Evolutionary conservation across 2,113 vertebrate genomes (phyloP).

Genomic region (Ochotona princeps): DNA sequence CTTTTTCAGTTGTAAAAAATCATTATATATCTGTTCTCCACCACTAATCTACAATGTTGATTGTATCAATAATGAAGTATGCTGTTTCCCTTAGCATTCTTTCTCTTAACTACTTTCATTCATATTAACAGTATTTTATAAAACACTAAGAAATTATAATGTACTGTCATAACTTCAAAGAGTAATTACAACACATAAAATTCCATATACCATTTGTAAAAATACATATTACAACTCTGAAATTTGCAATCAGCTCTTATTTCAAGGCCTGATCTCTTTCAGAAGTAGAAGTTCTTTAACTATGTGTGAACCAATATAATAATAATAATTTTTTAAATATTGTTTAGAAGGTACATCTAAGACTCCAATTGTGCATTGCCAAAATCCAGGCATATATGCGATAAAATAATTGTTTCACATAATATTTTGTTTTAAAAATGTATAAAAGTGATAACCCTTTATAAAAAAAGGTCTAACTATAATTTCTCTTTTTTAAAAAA

Average conservation of each 20-base stretch:
- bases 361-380: constrained; percentile 13
- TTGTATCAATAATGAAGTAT: background rate
- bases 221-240: constrained; percentile 3
- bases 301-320: constrained; percentile 6
- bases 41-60: background rate
- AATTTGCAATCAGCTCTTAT: constrained; percentile 49
- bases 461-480: constrained; percentile 37
- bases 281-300: constrained; percentile 45
- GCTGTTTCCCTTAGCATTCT: background rate
- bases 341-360: constrained; percentile 37
- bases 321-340: constrained; percentile 26
- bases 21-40: constrained; percentile 1
- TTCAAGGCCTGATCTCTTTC: background rate
- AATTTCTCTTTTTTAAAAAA: constrained; percentile 50
- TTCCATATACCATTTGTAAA: constrained; percentile 45
- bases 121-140: background rate
- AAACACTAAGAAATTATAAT: background rate
- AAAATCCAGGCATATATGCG: background rate
- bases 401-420: constrained; percentile 49
- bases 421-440: constrained; percentile 61
- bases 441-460: constrained; percentile 44
- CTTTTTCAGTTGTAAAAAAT: background rate
- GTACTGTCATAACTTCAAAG: background rate
- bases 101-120: background rate
- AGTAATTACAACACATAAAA: constrained; percentile 37